Evolutionary conservation across 2,113 vertebrate species (phyloP).

Genomic region (Neodon shergylaensis): DNA sequence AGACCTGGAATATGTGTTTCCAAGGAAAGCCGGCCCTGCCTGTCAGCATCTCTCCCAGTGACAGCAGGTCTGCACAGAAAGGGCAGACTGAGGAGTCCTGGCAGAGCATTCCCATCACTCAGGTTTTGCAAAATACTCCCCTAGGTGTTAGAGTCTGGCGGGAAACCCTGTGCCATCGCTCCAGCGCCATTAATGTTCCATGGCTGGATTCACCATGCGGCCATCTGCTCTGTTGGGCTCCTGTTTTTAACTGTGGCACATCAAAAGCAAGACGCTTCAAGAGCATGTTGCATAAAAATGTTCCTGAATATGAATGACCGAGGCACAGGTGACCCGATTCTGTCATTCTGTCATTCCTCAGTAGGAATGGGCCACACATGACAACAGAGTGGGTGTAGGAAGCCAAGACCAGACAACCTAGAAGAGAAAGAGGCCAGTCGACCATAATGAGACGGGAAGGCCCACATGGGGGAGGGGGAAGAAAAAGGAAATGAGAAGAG

Average conservation of each 20-base stretch:
- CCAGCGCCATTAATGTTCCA: not conserved
- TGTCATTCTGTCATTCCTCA: not conserved
- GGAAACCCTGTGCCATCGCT: conserved; percentile 52
- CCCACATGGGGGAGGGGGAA: fast-evolving
- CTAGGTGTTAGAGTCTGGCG: conserved; percentile 45
- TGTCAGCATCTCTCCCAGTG: conserved; percentile 29
- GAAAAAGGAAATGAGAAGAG: not conserved
- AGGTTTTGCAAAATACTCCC: conserved; percentile 62
- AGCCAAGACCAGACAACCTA: not conserved
- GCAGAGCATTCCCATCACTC: conserved; percentile 58
- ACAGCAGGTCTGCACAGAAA: conserved; percentile 59
- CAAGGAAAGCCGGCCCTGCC: not conserved
- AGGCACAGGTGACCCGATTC: not conserved
- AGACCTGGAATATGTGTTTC: not conserved
- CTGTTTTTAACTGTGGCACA: not conserved
- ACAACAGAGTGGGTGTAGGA: not conserved
- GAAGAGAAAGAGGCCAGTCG: not conserved
- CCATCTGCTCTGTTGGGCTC: conserved; percentile 39
- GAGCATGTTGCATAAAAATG: not conserved
- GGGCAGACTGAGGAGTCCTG: conserved; percentile 48
- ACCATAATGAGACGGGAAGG: not conserved
- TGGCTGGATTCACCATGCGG: not conserved
- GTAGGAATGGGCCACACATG: not conserved
- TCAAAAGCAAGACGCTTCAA: not conserved
- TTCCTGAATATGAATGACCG: not conserved